Evolutionary conservation across 1,140 invertebrate species (phyloP), one percentile per base, ranked within the genome.

Genomic region (Drosophila funebris): DNA sequence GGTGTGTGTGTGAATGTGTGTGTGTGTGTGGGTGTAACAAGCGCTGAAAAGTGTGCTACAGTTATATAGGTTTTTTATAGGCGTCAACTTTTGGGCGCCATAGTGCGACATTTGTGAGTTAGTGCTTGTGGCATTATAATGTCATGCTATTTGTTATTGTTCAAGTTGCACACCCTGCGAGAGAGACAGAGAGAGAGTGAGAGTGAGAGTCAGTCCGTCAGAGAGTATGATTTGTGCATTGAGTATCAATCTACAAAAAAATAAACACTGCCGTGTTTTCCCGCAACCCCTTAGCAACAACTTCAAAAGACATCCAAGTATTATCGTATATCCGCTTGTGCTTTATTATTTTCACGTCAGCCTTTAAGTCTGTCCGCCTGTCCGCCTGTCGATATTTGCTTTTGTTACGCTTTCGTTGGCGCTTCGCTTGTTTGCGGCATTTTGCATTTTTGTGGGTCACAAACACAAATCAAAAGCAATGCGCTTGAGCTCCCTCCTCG

Each of bases 381-480:
- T 20, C 29, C 52, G 69, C 52, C 52, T 78, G 63, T 73, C 74
- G 70, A 74, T 77, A 74, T 74, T 74, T 70, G 66, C 60, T 69
- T 73, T 73, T 73, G 53, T 73, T 73, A 36, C 56, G 29, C 46
- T 78, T 66, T 73, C 56, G 48, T 27, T 66, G 69, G 62, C 46
- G 63, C 63, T 41, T 77, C 54, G 70, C 76, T 78, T 78, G 76
- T 78, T 78, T 78, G 74, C 74, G 63, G 74, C 74, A 79, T 77
- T 79, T 79, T 79, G 60, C 60, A 73, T 76, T 72, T 74, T 85
- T 87, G 73, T 68, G 54, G 83, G 82, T 87, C 83, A 87, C 70
- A 73, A 70, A 88, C 82, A 88, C 82, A 87, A 87, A 87, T 87
- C 82, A 87, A 82, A 88, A 82, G 83, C 78, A 87, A 87, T 82